Percentiles rank a stretch among this genome's conserved stretches.
These are phyloP conservation scores for Dendrocincla tyrannina DNA, from an alignment of 2,797 vertebrate species.

Conservation along the genomic window DNA sequence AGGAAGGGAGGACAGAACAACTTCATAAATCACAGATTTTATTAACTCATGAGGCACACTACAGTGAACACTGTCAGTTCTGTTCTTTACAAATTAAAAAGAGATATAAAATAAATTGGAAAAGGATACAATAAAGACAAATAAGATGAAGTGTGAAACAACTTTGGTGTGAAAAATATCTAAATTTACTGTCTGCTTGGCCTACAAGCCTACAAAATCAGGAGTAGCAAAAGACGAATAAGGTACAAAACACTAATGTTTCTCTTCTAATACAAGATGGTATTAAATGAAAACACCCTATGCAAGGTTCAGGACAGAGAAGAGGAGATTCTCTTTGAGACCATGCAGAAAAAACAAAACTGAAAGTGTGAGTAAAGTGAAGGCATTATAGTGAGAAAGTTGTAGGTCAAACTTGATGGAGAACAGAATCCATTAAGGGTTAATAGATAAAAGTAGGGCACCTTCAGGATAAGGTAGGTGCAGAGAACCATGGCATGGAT, in stretches of 20 bases:
- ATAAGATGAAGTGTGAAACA: background rate
- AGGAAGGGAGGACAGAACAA: conserved; percentile 5
- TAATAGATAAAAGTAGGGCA: background rate
- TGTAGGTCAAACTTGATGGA: background rate
- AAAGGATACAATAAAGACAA: background rate
- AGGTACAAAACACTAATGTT: background rate
- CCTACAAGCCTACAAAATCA: background rate
- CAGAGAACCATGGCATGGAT: background rate
- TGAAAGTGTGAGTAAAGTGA: background rate
- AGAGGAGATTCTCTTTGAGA: background rate
- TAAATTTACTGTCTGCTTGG: background rate
- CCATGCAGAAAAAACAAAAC: background rate
- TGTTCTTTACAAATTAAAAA: background rate
- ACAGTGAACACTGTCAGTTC: background rate
- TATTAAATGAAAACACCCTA: background rate
- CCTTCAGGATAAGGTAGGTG: background rate
- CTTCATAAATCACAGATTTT: conserved; percentile 39
- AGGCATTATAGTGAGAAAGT: background rate
- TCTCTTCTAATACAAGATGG: background rate
- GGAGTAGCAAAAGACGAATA: background rate
- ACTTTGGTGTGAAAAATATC: background rate
- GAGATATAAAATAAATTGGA: background rate
- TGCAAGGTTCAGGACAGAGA: background rate
- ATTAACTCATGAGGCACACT: background rate
- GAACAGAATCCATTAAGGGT: background rate